These are phyloP conservation scores for Campaea margaritaria DNA, from an alignment of 2,888 invertebrate genomes.

Conservation along the genomic window DNA sequence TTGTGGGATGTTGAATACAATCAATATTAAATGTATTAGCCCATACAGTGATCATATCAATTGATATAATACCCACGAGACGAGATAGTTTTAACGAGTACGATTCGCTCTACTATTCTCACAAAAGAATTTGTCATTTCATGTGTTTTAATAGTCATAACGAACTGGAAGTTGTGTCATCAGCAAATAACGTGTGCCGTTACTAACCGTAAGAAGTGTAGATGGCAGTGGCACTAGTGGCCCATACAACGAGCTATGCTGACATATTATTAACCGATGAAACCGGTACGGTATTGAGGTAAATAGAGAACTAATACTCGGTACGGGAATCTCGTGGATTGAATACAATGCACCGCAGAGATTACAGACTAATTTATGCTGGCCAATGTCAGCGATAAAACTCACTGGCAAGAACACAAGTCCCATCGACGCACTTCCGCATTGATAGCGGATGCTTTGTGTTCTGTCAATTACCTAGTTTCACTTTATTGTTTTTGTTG, in stretches of 20 bases:
- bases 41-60: too few relatives aligned
- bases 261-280: conserved; percentile 64
- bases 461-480: conserved; percentile 20
- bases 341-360: conserved; percentile 51
- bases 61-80: too few relatives aligned
- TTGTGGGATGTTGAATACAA: too few relatives aligned
- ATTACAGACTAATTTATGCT: conserved; percentile 5
- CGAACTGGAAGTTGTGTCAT: conserved; percentile 59
- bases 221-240: conserved; percentile 48
- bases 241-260: conserved; percentile 48
- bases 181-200: conserved; percentile 69
- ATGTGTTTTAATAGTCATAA: conserved; percentile 43
- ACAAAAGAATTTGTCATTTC: conserved; percentile 45
- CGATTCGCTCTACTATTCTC: conserved; percentile 34
- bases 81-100: conserved; percentile 30
- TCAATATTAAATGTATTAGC: too few relatives aligned
- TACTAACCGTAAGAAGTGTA: conserved; percentile 69
- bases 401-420: conserved; percentile 8
- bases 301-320: conserved; percentile 62
- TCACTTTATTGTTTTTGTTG: conserved; percentile 26
- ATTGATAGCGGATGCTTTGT: conserved; percentile 9
- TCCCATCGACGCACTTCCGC: conserved; percentile 20
- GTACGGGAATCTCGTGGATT: conserved; percentile 49
- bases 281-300: conserved; percentile 67
- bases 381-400: conserved; percentile 14